Conservation (phyloP, 2,113 vertebrate genomes). For the Pimephales promelas region DNA sequence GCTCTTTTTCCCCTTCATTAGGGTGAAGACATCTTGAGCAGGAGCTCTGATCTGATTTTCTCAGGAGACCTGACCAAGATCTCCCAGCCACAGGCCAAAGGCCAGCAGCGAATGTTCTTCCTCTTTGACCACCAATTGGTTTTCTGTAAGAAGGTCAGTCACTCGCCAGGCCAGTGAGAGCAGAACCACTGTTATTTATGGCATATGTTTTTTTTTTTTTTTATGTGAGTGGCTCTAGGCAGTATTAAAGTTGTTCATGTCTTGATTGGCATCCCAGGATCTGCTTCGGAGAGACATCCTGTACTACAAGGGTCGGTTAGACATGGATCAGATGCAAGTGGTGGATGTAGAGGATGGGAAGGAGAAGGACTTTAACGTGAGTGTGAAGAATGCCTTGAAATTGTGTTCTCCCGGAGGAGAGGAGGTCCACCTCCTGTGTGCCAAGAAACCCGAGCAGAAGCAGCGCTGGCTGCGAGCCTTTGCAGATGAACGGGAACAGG, state of each 20-base stretch:
- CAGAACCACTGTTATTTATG: background rate
- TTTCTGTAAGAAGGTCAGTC: slow-evolving; percentile 93
- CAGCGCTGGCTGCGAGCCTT: slow-evolving; percentile 93
- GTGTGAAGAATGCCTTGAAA: slow-evolving; percentile 89
- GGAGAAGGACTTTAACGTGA: slow-evolving; percentile 89
- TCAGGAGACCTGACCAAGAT: slow-evolving; percentile 91
- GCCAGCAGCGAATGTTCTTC: slow-evolving; percentile 95
- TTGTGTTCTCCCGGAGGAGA: slow-evolving; percentile 73
- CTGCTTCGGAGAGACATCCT: slow-evolving; percentile 90
- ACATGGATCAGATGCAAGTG: slow-evolving; percentile 89
- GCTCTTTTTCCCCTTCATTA: slow-evolving; percentile 58
- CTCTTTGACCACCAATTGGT: slow-evolving; percentile 97
- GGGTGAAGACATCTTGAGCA: slow-evolving; percentile 92
- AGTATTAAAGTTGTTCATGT: background rate
- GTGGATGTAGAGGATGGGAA: slow-evolving; percentile 90
- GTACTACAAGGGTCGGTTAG: slow-evolving; percentile 91
- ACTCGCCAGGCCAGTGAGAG: background rate
- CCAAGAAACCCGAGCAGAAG: slow-evolving; percentile 93
- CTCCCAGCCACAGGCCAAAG: slow-evolving; percentile 89
- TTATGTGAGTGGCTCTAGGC: too few relatives aligned
- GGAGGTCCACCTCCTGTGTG: slow-evolving; percentile 86
- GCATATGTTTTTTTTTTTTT: too few relatives aligned
- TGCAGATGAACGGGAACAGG: slow-evolving; percentile 86
- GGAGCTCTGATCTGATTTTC: slow-evolving; percentile 94
- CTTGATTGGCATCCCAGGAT: slow-evolving; percentile 74